phyloP scores from a whole-genome alignment of 2,113 vertebrate species.

The Diadophis punctatus region DNA sequence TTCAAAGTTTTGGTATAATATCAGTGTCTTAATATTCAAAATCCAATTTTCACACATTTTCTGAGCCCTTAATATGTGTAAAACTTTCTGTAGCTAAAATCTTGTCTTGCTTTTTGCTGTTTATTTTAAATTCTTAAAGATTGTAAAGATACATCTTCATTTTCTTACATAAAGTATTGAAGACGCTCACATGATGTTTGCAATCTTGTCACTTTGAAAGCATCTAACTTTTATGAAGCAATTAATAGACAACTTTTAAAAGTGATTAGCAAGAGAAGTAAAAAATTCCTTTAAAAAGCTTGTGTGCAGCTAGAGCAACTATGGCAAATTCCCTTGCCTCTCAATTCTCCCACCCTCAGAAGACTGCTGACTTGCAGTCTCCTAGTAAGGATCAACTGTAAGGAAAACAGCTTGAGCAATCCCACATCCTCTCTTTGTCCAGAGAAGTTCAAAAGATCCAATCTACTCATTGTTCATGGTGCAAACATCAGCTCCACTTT shows the following conservation, averaged over 20 bases:
- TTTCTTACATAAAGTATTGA: background rate
- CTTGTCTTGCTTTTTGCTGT: background rate
- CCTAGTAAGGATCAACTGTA: background rate
- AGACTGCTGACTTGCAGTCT: background rate
- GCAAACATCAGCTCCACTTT: background rate
- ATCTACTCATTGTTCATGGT: background rate
- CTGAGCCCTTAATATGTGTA: background rate
- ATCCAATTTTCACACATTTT: background rate
- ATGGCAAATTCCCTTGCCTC: background rate
- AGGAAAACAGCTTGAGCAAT: background rate
- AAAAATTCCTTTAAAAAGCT: background rate
- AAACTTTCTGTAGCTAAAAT: background rate
- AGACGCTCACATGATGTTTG: background rate
- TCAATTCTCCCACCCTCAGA: background rate
- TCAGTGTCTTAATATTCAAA: background rate
- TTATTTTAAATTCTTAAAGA: background rate
- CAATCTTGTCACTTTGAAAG: background rate
- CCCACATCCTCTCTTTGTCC: background rate
- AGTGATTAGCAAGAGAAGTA: background rate
- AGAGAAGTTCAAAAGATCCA: background rate
- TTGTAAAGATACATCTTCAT: background rate
- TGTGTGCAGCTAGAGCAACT: background rate
- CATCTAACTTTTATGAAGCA: background rate
- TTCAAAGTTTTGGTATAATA: too few relatives aligned
- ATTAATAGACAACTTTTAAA: background rate